Conservation (phyloP, 2,888 invertebrate genomes). For the Dynastes maya region DNA sequence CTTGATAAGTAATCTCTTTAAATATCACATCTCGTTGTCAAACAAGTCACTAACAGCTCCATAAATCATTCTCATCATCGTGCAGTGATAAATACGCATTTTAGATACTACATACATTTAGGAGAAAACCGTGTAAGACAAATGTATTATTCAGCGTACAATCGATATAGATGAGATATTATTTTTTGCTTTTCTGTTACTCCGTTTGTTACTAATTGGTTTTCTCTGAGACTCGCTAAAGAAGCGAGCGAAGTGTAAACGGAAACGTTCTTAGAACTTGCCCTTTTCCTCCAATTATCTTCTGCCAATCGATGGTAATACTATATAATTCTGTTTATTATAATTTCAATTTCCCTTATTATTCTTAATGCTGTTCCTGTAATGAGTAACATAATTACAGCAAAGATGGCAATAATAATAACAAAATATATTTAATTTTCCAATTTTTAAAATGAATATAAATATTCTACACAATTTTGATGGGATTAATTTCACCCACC, state of each 20-base stretch:
- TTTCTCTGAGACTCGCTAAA: constrained; percentile 43
- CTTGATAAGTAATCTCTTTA: constrained; percentile 19
- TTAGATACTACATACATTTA: constrained; percentile 17
- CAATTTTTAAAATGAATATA: too few species aligned
- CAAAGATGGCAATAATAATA: too few species aligned
- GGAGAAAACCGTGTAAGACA: neutral
- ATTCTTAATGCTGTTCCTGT: too few species aligned
- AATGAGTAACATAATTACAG: too few species aligned
- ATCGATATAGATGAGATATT: constrained; percentile 46
- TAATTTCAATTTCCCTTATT: constrained; percentile 15
- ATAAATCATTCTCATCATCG: constrained; percentile 21
- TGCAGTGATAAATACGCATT: constrained; percentile 29
- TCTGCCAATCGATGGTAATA: constrained; percentile 24
- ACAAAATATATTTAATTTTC: too few species aligned
- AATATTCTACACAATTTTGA: too few species aligned
- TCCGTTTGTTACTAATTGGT: constrained; percentile 46
- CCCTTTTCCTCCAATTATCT: constrained; percentile 47
- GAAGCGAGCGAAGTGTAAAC: constrained; percentile 41
- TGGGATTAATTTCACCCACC: too few species aligned
- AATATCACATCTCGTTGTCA: neutral
- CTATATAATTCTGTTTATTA: neutral
- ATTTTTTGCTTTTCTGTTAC: constrained; percentile 42
- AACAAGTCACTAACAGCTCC: constrained; percentile 13
- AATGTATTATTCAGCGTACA: constrained; percentile 25
- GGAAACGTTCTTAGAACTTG: constrained; percentile 37